Evolutionary conservation across 1,140 invertebrate genomes (phyloP).

Genomic region (Elysia chlorotica): DNA sequence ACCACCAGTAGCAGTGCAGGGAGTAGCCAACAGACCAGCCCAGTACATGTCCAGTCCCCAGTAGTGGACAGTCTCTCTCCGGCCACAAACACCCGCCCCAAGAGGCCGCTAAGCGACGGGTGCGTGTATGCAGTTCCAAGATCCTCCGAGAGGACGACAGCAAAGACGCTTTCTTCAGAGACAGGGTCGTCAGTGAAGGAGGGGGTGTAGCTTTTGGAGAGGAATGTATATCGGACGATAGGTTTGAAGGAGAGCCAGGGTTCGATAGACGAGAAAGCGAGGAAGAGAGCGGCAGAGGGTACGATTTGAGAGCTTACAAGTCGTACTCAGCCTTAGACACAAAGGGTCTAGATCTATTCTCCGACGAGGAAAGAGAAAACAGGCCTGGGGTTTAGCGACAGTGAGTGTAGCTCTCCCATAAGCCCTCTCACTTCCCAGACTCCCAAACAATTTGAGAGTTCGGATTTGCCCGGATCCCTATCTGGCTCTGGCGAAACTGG

Average conservation of each 20-base stretch:
- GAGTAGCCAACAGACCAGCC: too few species aligned
- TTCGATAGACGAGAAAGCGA: too few species aligned
- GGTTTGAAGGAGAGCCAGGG: too few species aligned
- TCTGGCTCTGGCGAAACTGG: too few species aligned
- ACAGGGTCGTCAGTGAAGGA: slow-evolving; percentile 16
- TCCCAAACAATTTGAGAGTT: neutral
- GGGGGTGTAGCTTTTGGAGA: slow-evolving; percentile 14
- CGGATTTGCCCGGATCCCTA: too few species aligned
- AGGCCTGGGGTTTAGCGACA: too few species aligned
- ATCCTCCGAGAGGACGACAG: slow-evolving; percentile 5
- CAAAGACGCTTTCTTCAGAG: slow-evolving; percentile 12
- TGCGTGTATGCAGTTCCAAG: neutral
- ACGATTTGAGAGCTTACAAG: slow-evolving; percentile 9
- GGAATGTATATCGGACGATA: too few species aligned
- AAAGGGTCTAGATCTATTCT: neutral
- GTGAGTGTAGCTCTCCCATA: too few species aligned
- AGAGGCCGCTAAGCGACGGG: slow-evolving; percentile 15
- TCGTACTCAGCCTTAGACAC: slow-evolving; percentile 2
- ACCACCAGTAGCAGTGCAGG: too few species aligned
- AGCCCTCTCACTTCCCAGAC: neutral
- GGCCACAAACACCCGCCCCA: slow-evolving; percentile 4
- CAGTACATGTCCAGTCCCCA: neutral
- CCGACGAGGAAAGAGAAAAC: neutral
- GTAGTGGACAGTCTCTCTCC: neutral
- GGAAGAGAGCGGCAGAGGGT: too few species aligned